A percentile compares a stretch with the other conserved stretches of the same genome.
Conservation (phyloP, 2,797 vertebrate species). For the Gobionotothen gibberifrons region DNA sequence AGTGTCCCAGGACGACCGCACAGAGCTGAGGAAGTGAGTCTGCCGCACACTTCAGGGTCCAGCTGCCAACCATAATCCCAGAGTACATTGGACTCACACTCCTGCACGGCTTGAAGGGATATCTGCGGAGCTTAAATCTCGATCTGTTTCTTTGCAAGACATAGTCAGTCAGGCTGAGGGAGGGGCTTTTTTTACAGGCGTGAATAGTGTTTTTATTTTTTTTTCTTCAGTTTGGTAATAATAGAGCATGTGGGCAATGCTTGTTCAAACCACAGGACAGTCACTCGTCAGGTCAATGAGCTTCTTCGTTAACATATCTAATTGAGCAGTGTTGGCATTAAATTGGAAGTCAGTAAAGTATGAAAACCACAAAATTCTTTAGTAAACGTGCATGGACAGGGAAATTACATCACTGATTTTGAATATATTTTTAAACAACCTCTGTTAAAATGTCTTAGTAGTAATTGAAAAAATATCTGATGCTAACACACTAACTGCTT, state of each 20-base stretch:
- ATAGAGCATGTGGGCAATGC: background rate
- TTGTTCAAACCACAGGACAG: background rate
- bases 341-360: too few species aligned
- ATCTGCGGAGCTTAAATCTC: background rate
- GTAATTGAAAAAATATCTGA: too few species aligned
- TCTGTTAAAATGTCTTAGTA: too few species aligned
- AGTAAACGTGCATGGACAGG: too few species aligned
- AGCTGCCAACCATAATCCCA: conserved; percentile 35
- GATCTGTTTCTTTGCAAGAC: conserved; percentile 8
- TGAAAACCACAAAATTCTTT: too few species aligned
- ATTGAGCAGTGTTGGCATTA: background rate
- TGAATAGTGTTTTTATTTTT: background rate
- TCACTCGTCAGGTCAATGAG: background rate
- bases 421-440: too few species aligned
- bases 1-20: conserved; percentile 87
- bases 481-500: too few species aligned
- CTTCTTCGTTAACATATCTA: background rate
- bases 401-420: too few species aligned
- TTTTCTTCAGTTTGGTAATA: background rate
- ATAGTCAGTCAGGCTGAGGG: conserved; percentile 12
- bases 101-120: background rate
- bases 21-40: conserved; percentile 91
- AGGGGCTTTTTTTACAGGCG: background rate
- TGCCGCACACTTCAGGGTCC: background rate
- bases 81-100: background rate